phyloP scores from a whole-genome alignment of 23 tunicate genomes.

The Clavelina lepadiformis region DNA sequence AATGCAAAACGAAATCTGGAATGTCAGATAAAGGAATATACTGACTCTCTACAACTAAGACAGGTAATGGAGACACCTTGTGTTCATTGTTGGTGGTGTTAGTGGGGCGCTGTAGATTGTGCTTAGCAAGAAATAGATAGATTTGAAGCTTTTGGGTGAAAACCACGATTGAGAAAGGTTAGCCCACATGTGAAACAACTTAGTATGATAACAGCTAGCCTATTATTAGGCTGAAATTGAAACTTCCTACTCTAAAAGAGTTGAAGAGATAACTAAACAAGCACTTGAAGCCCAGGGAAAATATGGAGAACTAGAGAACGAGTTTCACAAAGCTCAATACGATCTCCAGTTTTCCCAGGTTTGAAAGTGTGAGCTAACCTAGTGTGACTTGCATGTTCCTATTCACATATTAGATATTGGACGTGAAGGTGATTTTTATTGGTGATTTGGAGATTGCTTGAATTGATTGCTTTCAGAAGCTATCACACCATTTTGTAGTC shows the following conservation, averaged over 20 bases:
- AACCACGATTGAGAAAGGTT: too few species aligned
- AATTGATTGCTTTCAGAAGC: too few species aligned
- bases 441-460: too few species aligned
- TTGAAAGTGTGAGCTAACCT: background rate
- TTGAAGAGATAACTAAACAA: slow-evolving; percentile 29
- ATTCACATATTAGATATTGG: too few species aligned
- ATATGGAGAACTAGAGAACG: slow-evolving; percentile 30
- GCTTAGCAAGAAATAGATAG: too few species aligned
- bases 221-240: slow-evolving; percentile 34
- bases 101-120: too few species aligned
- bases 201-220: background rate
- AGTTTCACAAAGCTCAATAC: slow-evolving; percentile 44
- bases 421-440: too few species aligned
- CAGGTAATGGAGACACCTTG: slow-evolving; percentile 28
- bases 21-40: background rate
- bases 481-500: too few species aligned
- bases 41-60: slow-evolving; percentile 18
- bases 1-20: slow-evolving; percentile 7
- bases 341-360: slow-evolving; percentile 56
- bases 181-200: background rate
- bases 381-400: too few species aligned
- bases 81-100: background rate
- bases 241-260: slow-evolving; percentile 17
- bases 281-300: slow-evolving; percentile 19
- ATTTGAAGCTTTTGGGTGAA: too few species aligned